A percentile compares a stretch with the other conserved stretches of the same genome.
Conservation (phyloP, 2,113 vertebrate genomes). For the Phylloscopus whistleri region DNA sequence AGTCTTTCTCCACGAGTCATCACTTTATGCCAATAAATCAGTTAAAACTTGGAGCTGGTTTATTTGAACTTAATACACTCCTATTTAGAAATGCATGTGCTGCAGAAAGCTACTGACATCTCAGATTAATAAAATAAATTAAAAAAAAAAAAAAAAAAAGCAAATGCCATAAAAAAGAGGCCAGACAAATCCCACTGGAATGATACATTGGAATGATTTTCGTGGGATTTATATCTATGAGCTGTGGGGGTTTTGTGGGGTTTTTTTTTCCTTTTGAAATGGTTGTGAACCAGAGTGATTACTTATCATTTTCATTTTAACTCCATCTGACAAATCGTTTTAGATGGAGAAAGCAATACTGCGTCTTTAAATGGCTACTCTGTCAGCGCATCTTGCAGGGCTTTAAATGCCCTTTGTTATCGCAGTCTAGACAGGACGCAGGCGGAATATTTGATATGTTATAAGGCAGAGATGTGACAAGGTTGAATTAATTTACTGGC, state of each 20-base stretch:
- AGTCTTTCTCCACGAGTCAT: neutral
- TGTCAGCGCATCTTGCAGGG: slow-evolving; percentile 74
- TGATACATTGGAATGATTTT: slow-evolving; percentile 17
- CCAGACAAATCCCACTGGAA: slow-evolving; percentile 22
- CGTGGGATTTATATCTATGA: slow-evolving; percentile 20
- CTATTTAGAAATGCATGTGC: neutral
- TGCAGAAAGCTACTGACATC: neutral
- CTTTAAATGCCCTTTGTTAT: slow-evolving; percentile 84
- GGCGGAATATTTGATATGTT: slow-evolving; percentile 76
- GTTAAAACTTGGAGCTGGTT: neutral
- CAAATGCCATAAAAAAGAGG: neutral
- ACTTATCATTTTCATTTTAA: slow-evolving; percentile 77
- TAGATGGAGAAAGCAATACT: slow-evolving; percentile 66
- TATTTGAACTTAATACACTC: neutral
- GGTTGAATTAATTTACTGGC: slow-evolving; percentile 72
- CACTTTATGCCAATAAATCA: neutral
- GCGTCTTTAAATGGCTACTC: slow-evolving; percentile 79
- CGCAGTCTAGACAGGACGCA: slow-evolving; percentile 82
- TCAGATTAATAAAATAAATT: neutral
- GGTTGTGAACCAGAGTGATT: slow-evolving; percentile 65
- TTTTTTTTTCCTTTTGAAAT: slow-evolving; percentile 4
- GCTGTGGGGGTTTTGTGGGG: neutral
- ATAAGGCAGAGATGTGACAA: slow-evolving; percentile 72
- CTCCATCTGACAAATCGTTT: slow-evolving; percentile 77
- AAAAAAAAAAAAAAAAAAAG: neutral